A percentile compares a stretch with the other conserved stretches of the same genome.
Evolutionary conservation across 2,113 vertebrate species (phyloP).

Genomic region (Jaculus jaculus): DNA sequence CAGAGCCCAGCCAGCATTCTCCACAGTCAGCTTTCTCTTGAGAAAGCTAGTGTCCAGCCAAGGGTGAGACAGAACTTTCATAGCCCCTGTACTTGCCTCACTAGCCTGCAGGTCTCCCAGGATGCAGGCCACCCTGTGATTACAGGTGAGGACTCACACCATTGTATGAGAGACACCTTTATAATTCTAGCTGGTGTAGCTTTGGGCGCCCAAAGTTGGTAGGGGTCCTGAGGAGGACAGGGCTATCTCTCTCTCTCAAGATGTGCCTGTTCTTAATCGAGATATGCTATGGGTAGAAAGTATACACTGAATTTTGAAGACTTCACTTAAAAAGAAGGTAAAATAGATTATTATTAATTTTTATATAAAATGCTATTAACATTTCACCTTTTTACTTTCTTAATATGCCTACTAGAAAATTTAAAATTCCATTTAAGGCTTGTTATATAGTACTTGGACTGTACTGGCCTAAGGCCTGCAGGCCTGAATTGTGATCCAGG

Average conservation of each 20-base stretch:
- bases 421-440: neutral
- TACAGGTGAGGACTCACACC: neutral
- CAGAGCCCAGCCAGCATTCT: neutral
- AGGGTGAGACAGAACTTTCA: neutral
- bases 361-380: neutral
- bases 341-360: slow-evolving; percentile 21
- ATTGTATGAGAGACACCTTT: neutral
- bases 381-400: neutral
- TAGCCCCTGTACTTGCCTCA: neutral
- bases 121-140: neutral
- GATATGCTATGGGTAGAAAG: neutral
- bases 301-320: neutral
- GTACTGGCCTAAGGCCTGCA: neutral
- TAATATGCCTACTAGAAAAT: slow-evolving; percentile 6
- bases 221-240: neutral
- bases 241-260: neutral
- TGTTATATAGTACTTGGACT: neutral
- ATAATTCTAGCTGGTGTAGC: neutral
- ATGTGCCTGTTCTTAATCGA: neutral
- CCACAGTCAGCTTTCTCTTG: neutral
- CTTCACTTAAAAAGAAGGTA: neutral
- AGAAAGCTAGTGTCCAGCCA: neutral
- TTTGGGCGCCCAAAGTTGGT: neutral
- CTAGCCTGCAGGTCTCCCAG: neutral
- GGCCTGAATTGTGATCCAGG: neutral